A percentile compares a stretch with the other conserved stretches of the same genome.
Evolutionary conservation across 2,113 vertebrate genomes (phyloP).

Genomic region (Osmerus eperlanus): DNA sequence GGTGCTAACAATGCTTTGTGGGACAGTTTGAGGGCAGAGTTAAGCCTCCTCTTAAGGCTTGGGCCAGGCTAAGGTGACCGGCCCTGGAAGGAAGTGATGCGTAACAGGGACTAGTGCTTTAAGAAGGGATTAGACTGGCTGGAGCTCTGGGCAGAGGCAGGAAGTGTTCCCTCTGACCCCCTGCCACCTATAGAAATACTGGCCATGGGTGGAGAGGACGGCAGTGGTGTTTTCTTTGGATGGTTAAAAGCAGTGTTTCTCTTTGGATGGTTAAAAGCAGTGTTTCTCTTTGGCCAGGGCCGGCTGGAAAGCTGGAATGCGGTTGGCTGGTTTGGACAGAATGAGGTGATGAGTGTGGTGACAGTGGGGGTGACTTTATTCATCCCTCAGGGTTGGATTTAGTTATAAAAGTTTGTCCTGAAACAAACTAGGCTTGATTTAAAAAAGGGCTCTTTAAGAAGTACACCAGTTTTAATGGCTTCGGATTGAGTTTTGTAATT

Average conservation of each 20-base stretch:
- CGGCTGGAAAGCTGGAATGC: too few relatives aligned
- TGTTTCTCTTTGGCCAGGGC: too few relatives aligned
- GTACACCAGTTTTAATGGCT: background rate
- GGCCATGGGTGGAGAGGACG: too few relatives aligned
- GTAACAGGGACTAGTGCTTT: conserved; percentile 17
- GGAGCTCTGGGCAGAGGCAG: conserved; percentile 1
- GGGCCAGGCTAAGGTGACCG: conserved; percentile 13
- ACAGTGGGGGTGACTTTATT: too few relatives aligned
- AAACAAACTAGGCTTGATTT: too few relatives aligned
- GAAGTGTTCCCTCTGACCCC: background rate
- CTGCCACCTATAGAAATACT: background rate
- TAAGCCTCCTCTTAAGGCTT: conserved; percentile 35
- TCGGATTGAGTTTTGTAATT: conserved; percentile 17
- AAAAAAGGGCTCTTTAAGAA: background rate
- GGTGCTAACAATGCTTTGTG: background rate
- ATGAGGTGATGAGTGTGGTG: too few relatives aligned
- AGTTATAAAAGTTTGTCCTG: too few relatives aligned
- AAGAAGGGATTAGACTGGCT: conserved; percentile 41
- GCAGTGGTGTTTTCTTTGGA: too few relatives aligned
- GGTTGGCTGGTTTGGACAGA: too few relatives aligned
- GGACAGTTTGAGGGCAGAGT: background rate
- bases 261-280: too few relatives aligned
- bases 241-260: too few relatives aligned
- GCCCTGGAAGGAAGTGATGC: conserved; percentile 32
- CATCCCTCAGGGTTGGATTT: too few relatives aligned